Conservation (phyloP, 1,140 invertebrate genomes). For the Drosophila teissieri region DNA sequence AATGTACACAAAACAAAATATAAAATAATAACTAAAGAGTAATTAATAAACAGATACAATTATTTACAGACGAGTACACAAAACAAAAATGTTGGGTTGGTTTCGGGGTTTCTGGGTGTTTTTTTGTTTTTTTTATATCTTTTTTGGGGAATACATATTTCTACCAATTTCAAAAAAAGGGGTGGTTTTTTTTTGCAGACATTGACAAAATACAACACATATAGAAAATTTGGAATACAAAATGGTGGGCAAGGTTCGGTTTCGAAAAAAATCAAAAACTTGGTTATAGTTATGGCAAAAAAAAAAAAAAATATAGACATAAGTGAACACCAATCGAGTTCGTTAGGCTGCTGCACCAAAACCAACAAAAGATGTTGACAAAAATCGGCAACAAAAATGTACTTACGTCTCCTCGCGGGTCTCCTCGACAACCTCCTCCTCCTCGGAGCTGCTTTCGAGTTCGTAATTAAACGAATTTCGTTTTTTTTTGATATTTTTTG, state of each 20-base stretch:
- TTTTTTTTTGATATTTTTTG: slow-evolving; percentile 5
- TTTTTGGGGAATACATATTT: slow-evolving; percentile 11
- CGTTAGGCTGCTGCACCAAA: slow-evolving; percentile 55
- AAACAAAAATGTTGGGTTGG: slow-evolving; percentile 42
- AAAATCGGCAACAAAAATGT: slow-evolving; percentile 68
- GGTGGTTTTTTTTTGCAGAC: slow-evolving; percentile 28
- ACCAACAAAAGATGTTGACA: slow-evolving; percentile 50
- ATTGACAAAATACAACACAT: slow-evolving; percentile 63
- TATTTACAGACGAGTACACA: slow-evolving; percentile 68
- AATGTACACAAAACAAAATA: slow-evolving; percentile 55
- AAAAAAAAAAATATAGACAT: slow-evolving; percentile 22
- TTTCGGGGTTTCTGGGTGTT: slow-evolving; percentile 19
- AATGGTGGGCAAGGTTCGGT: slow-evolving; percentile 18
- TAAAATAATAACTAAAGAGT: slow-evolving; percentile 41
- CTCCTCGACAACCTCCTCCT: slow-evolving; percentile 88
- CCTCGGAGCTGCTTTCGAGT: slow-evolving; percentile 86
- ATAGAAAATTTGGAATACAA: slow-evolving; percentile 50
- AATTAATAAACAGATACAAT: slow-evolving; percentile 49
- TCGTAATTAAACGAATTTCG: slow-evolving; percentile 65
- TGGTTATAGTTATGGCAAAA: slow-evolving; percentile 23
- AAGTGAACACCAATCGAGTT: slow-evolving; percentile 71
- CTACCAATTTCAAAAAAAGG: slow-evolving; percentile 26
- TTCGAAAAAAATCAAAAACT: slow-evolving; percentile 26
- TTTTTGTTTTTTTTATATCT: slow-evolving; percentile 2
- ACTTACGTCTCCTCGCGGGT: slow-evolving; percentile 89